Base-by-base conservation (phyloP, 1,140 invertebrate genomes). In the Drosophila obscura region DNA sequence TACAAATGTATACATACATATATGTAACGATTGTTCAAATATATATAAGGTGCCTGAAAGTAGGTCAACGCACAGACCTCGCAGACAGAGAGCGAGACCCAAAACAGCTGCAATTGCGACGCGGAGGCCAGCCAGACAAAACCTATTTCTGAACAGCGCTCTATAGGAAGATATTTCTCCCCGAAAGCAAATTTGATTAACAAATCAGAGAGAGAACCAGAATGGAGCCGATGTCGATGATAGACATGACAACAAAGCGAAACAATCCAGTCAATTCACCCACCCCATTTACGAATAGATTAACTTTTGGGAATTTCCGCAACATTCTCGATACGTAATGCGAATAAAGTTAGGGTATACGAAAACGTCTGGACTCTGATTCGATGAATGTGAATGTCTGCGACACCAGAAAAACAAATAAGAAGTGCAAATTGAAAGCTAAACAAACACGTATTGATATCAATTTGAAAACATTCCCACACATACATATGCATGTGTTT, bases 21-120 rank as follows among this genome's bases (percentile, higher is more conserved):
- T 49, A 57, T 48, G 28, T 51, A 31, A 8, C 31, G 31, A 8
- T 9, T 31, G 8, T 31, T 9, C 2, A 45, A 71, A 61, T 57
- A 49, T 49, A 61, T 28, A 61, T 65, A 68, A 77, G 71, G 61
- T 71, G 65, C 39, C 56, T 35, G 59, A 83, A 82, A 72, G 64
- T 82, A 53, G 80, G 75, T 82, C 80, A 82, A 24, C 62, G 69
- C 31, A 31, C 31, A 31, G 28, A 8, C 28, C 28, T 31, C 28
- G 28, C 59, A 22, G 46, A 49, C 55, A 52, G 68, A 50, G 62
- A 77, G 11, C 39, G 60, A 35, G 43, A 48, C 39, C 28, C 22
- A 35, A 39, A 60, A 45, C 62, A 71, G 46, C 24, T 71, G 73
- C 72, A 52, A 58, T 24, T 62, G 49, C 49, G 61, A 48, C 44